Conservation (phyloP, 1,140 invertebrate species). For the Proctacanthus coquilletti region DNA sequence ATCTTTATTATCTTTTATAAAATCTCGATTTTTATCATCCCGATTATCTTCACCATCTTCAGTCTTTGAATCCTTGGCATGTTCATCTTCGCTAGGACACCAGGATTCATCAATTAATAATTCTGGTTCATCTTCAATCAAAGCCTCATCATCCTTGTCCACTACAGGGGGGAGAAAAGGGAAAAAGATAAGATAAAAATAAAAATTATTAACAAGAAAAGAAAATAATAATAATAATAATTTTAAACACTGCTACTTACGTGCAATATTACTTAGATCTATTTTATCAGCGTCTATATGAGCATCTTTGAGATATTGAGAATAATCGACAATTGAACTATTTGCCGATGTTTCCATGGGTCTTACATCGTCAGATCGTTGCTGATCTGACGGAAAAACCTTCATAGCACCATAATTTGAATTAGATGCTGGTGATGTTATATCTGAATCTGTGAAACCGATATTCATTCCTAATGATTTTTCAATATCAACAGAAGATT, state of each 20-base stretch:
- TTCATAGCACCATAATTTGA: background rate
- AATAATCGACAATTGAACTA: conserved; percentile 19
- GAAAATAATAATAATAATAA: too few relatives aligned
- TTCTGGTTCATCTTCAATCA: conserved; percentile 13
- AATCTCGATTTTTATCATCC: too few relatives aligned
- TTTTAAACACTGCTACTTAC: too few relatives aligned
- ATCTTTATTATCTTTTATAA: too few relatives aligned
- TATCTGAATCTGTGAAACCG: conserved; percentile 1
- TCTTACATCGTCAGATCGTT: too few relatives aligned
- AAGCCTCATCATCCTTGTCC: conserved; percentile 19
- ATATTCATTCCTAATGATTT: too few relatives aligned
- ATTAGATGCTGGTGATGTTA: background rate
- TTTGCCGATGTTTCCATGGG: conserved; percentile 17
- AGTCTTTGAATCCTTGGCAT: too few relatives aligned
- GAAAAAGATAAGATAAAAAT: conserved; percentile 9
- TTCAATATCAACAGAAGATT: too few relatives aligned
- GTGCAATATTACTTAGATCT: conserved; percentile 22
- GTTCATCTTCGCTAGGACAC: conserved; percentile 1
- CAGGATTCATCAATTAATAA: conserved; percentile 2
- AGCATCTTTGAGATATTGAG: conserved; percentile 29
- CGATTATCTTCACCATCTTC: background rate
- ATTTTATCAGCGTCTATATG: conserved; percentile 17
- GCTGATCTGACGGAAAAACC: too few relatives aligned
- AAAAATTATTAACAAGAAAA: too few relatives aligned
- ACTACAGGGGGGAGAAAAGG: too few relatives aligned